phyloP scores from a whole-genome alignment of 2,888 invertebrate species.

The Aphodius granarius region DNA sequence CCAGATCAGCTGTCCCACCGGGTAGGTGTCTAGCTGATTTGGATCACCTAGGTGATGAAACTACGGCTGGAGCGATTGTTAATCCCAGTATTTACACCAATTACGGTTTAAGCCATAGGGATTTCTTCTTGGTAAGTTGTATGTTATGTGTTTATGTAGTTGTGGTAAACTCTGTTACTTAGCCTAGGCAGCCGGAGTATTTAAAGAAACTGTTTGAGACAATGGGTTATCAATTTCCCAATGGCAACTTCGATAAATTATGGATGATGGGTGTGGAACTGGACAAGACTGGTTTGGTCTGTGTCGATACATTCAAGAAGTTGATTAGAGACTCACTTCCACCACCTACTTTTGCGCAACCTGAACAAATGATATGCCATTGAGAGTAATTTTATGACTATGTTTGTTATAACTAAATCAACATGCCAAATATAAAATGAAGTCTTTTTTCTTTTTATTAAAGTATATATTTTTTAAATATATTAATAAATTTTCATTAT shows the following conservation, averaged over 20 bases:
- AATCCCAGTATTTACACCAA: slow-evolving; percentile 54
- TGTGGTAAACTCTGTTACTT: slow-evolving; percentile 23
- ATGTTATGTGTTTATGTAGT: not conserved
- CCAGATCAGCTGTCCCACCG: slow-evolving; percentile 38
- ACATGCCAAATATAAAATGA: too few species aligned
- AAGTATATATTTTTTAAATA: too few species aligned
- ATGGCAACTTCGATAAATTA: slow-evolving; percentile 55
- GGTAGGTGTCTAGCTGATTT: slow-evolving; percentile 43
- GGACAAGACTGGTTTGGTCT: slow-evolving; percentile 59
- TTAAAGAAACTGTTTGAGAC: slow-evolving; percentile 59
- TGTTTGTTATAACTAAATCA: not conserved
- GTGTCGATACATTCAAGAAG: slow-evolving; percentile 58
- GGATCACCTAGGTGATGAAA: slow-evolving; percentile 46
- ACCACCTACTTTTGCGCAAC: slow-evolving; percentile 67
- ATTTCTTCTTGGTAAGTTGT: slow-evolving; percentile 49
- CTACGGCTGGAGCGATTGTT: slow-evolving; percentile 46
- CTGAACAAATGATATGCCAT: slow-evolving; percentile 63
- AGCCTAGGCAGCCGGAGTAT: slow-evolving; percentile 45
- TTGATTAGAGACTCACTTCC: slow-evolving; percentile 41
- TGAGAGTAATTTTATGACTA: slow-evolving; percentile 1
- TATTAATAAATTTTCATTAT: too few species aligned
- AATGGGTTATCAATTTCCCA: slow-evolving; percentile 56
- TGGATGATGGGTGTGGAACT: slow-evolving; percentile 58
- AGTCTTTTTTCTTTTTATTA: too few species aligned
- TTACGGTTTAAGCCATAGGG: slow-evolving; percentile 50